Evolutionary conservation across 2,888 invertebrate genomes (phyloP), one percentile per base, ranked within the genome.

Genomic region (Drosophila algonquin): DNA sequence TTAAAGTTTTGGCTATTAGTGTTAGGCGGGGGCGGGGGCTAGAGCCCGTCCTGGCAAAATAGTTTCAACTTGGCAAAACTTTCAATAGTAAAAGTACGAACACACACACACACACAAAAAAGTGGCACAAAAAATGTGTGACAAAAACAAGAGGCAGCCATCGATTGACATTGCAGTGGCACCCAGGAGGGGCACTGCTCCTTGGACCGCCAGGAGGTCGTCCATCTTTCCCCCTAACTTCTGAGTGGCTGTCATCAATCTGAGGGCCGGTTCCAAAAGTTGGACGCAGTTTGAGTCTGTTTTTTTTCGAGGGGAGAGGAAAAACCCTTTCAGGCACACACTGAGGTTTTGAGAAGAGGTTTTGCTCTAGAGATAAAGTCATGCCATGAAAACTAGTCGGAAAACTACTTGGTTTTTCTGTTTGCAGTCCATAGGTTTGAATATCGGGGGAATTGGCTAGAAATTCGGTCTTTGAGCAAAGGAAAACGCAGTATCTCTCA

Each of bases 1-100:
- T 85, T 87, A 89, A 85, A 85, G 86, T 85, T 89, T 85, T 85
- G 86, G 78, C 85, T 85, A 85, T 85, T 89, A 89, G 87, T 83
- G 77, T 45, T 45, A 44, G 45, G 47, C 74, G 57, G 45, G 35
- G n/a, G 30, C 8, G 4, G 53, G 45, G 35, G 21, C 18, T n/a
- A n/a, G n/a, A n/a, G 18, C 18, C 27, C 46, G 55, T 53, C 47
- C 51, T 62, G 59, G 73, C 24, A 75, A 86, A 82, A 82, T 82
- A 80, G 88, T 83, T 82, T 78, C 82, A 88, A 82, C 88, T 82
- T 88, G 80, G 75, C 83, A 77, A 85, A 82, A 87, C 55, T 81
- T 82, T 87, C 55, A 56, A 67, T 69, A 67, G 70, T 58, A 50
- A 67, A 68, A 64, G 67, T 53, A 53, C 12, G 12, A 35, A 18